Percentiles rank a stretch among this genome's conserved stretches.
These are phyloP conservation scores for Labeo catla DNA, from an alignment of 2,113 vertebrate species.

Conservation along the genomic window DNA sequence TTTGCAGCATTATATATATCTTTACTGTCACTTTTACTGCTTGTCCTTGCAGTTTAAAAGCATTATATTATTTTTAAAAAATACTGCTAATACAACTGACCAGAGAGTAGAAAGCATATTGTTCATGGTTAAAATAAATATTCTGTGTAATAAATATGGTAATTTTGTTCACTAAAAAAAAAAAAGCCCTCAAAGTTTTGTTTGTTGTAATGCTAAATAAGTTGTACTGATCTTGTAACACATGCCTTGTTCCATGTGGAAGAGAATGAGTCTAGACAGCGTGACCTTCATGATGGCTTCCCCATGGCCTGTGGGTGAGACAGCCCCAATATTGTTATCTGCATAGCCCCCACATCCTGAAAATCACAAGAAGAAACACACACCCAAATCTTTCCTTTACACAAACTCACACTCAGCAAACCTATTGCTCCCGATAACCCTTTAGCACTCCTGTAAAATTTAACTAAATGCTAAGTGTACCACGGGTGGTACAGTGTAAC, in stretches of 20 bases:
- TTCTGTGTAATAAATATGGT: not conserved
- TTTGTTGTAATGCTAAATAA: not conserved
- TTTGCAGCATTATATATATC: no score
- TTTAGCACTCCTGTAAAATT: no score
- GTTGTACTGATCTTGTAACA: slow-evolving; percentile 1
- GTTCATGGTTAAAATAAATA: not conserved
- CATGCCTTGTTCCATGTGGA: slow-evolving; percentile 92
- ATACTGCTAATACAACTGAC: not conserved
- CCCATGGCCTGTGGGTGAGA: slow-evolving; percentile 91
- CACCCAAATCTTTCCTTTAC: slow-evolving; percentile 16
- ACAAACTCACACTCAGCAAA: not conserved
- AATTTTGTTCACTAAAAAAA: not conserved
- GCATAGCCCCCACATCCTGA: slow-evolving; percentile 93
- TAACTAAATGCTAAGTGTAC: no score
- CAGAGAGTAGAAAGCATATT: not conserved
- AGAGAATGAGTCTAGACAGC: slow-evolving; percentile 86
- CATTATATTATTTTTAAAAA: no score
- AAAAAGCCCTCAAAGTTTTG: not conserved
- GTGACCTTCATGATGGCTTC: slow-evolving; percentile 95
- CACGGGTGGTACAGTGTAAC: no score
- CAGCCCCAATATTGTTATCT: slow-evolving; percentile 86
- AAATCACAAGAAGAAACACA: slow-evolving; percentile 38
- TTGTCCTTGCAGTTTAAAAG: no score
- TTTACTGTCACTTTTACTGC: no score
- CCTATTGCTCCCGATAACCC: not conserved